Evolutionary conservation across 2,797 vertebrate species (phyloP).

Genomic region (Myotis vivesi): DNA sequence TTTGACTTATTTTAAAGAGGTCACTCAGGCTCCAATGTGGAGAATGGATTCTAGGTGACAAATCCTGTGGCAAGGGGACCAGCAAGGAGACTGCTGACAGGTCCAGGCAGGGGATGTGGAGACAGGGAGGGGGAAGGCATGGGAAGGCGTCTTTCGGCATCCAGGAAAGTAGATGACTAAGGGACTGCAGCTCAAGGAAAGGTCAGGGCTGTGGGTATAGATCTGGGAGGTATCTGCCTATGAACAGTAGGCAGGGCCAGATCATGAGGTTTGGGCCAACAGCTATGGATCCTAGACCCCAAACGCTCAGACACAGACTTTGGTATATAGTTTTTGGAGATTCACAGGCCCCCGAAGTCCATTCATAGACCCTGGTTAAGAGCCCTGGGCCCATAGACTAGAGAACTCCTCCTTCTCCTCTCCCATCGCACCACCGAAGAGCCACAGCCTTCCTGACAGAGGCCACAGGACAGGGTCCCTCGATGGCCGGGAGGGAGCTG

Average conservation of each 20-base stretch:
- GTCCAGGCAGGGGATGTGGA: not conserved
- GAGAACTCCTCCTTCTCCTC: not conserved
- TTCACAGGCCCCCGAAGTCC: not conserved
- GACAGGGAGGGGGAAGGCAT: fast-evolving
- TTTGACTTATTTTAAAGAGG: not conserved
- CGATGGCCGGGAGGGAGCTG: not conserved
- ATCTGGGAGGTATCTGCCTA: not conserved
- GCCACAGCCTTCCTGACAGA: not conserved
- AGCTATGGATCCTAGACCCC: not conserved
- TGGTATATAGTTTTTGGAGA: not conserved
- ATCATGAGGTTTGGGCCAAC: not conserved
- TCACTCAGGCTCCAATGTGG: not conserved
- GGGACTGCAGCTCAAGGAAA: not conserved
- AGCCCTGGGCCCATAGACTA: not conserved
- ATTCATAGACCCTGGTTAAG: not conserved
- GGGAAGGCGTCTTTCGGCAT: not conserved
- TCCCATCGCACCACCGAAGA: not conserved
- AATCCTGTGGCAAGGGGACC: not conserved
- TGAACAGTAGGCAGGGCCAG: not conserved
- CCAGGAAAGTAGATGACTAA: not conserved
- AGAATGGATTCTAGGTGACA: not conserved
- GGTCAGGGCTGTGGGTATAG: not conserved
- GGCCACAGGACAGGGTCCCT: not conserved
- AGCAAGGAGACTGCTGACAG: not conserved
- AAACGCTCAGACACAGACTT: not conserved